Evolutionary conservation across 2,888 invertebrate genomes (phyloP).

Genomic region (Clivina fossor): DNA sequence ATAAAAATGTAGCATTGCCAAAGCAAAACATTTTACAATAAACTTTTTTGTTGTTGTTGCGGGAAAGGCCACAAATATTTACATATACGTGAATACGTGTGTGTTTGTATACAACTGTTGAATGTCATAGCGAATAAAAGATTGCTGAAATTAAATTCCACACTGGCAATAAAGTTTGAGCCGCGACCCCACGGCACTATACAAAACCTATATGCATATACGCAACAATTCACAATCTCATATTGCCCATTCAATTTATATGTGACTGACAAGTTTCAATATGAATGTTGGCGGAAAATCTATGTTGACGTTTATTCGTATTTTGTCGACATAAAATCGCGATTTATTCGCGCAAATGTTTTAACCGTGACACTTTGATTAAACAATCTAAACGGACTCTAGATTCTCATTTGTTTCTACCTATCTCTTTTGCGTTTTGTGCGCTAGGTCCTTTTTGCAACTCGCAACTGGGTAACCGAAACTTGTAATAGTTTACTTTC

Average conservation of each 20-base stretch:
- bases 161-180: constrained; percentile 27
- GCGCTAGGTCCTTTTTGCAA: too few relatives aligned
- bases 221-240: constrained; percentile 7
- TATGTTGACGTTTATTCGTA: constrained; percentile 31
- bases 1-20: too few relatives aligned
- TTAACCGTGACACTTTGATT: constrained; percentile 32
- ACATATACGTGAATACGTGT: constrained; percentile 6
- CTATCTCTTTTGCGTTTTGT: not conserved
- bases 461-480: too few relatives aligned
- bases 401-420: not conserved
- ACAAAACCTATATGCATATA: not conserved
- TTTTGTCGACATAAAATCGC: constrained; percentile 27
- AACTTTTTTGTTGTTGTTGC: constrained; percentile 2
- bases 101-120: constrained; percentile 4
- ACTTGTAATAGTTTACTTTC: too few relatives aligned
- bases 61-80: constrained; percentile 2
- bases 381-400: constrained; percentile 21
- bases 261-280: constrained; percentile 34
- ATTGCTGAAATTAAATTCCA: constrained; percentile 26
- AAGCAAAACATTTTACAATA: not conserved
- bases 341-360: constrained; percentile 30
- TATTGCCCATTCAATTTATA: constrained; percentile 25
- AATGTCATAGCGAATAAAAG: constrained; percentile 25
- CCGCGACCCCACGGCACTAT: too few relatives aligned
- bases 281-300: constrained; percentile 28